phyloP scores from a whole-genome alignment of 1,140 invertebrate species.

The Vollenhovia emeryi region DNA sequence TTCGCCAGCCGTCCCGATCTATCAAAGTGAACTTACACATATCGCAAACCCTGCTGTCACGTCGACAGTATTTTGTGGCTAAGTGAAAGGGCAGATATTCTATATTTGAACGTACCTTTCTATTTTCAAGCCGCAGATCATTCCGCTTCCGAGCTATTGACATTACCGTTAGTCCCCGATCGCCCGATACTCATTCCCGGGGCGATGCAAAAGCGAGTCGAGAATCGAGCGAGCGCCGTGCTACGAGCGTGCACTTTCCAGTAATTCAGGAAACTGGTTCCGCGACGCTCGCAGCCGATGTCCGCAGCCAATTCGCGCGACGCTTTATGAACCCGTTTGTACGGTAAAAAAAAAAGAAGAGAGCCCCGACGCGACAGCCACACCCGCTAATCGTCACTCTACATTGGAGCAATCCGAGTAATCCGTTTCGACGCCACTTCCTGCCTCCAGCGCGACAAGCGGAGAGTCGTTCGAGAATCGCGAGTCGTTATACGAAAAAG shows the following conservation, averaged over 20 bases:
- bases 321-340: slow-evolving; percentile 50
- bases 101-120: slow-evolving; percentile 22
- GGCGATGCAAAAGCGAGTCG: slow-evolving; percentile 10
- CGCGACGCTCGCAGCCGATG: not conserved
- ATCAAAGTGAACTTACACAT: not conserved
- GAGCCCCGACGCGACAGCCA: slow-evolving; percentile 58
- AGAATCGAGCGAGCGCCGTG: not conserved
- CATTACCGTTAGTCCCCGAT: slow-evolving; percentile 49
- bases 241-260: slow-evolving; percentile 24
- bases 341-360: slow-evolving; percentile 46
- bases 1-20: not conserved
- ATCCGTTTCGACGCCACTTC: slow-evolving; percentile 36
- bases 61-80: not conserved
- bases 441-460: slow-evolving; percentile 52
- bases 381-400: slow-evolving; percentile 67
- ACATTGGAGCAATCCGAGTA: slow-evolving; percentile 40
- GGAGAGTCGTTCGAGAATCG: slow-evolving; percentile 37
- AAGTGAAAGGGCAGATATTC: slow-evolving; percentile 15
- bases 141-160: not conserved
- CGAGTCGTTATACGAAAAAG: slow-evolving; percentile 45
- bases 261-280: slow-evolving; percentile 53
- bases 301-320: slow-evolving; percentile 18
- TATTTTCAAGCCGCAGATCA: slow-evolving; percentile 7
- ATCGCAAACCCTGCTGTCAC: not conserved
- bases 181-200: slow-evolving; percentile 7